Evolutionary conservation across 2,888 invertebrate genomes (phyloP), one percentile per base, ranked within the genome.

Genomic region (Beris chalybata): DNA sequence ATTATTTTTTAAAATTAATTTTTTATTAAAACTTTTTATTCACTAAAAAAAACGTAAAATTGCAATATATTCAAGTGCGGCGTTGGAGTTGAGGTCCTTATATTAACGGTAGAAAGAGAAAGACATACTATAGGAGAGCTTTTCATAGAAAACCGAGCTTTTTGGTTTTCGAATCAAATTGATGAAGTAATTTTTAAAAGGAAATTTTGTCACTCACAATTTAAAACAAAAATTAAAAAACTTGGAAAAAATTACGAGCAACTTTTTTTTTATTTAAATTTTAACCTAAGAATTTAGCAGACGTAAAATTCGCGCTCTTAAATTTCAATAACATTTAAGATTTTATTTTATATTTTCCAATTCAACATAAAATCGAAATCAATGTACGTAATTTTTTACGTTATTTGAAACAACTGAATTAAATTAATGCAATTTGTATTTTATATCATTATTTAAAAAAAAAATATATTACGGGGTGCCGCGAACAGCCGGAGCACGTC

Each of bases 401-500:
- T 22, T 38, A 29, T 50, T 22, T 22, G 22, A 22, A 22, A 52
- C 50, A 50, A 11, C 30, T 38, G 38, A 43, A 43, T 52, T 50
- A 38, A 38, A 38, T 61, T 61, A 38, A 38, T 50, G 61, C 61
- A 61, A 52, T 50, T 61, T 32, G 38, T 9, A 38, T 38, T 70
- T 66, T 71, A 70, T 69, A 67, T 71, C 58, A 69, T 70, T 70
- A 71, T 68, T 71, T 70, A 71, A 72, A 74, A 72, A 71, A 72
- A 73, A 72, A 53, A 63, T 61, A 65, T 47, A 58, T 38, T 52
- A 61, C 50, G 50, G 52, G 61, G 64, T 73, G 72, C 73, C 74
- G 74, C 76, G 74, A 72, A 72, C 71, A 72, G 70, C 71, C 72
- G 70, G 71, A 73, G 71, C 71, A 72, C 73, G 78, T 75, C 76